These are phyloP conservation scores for Dryas iulia DNA, from an alignment of 1,140 invertebrate genomes.

Conservation along the genomic window DNA sequence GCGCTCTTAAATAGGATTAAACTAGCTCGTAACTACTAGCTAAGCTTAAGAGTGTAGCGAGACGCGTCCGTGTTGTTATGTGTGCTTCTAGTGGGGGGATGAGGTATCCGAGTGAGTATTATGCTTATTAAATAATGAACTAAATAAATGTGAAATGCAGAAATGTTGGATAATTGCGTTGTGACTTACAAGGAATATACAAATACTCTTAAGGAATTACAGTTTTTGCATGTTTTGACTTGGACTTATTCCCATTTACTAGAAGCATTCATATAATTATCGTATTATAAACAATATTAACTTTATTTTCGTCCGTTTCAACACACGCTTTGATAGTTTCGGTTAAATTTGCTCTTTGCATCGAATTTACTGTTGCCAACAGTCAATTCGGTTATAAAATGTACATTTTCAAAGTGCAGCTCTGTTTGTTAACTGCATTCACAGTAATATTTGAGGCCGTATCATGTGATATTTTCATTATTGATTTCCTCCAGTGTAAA, in stretches of 20 bases:
- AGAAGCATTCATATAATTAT: neutral
- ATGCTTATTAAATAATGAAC: too few relatives aligned
- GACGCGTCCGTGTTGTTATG: neutral
- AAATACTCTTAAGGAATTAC: too few relatives aligned
- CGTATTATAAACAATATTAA: neutral
- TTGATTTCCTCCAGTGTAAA: neutral
- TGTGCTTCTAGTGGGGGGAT: neutral
- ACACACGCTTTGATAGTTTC: neutral
- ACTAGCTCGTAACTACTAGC: constrained; percentile 12
- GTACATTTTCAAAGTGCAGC: constrained; percentile 11
- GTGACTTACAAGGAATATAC: too few relatives aligned
- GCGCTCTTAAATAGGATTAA: constrained; percentile 39
- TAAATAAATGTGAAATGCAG: too few relatives aligned
- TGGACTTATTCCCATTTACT: neutral
- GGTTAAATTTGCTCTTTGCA: neutral
- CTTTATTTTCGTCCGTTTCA: neutral
- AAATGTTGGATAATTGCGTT: too few relatives aligned
- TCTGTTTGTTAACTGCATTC: constrained; percentile 46
- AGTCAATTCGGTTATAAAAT: neutral
- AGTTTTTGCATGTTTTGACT: neutral
- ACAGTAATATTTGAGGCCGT: constrained; percentile 6
- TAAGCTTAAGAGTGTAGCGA: constrained; percentile 16
- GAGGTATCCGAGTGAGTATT: too few relatives aligned
- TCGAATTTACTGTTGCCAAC: neutral
- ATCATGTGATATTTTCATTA: constrained; percentile 4